Evolutionary conservation across 1,140 invertebrate species (phyloP), one percentile per base, ranked within the genome.

Genomic region (Helicoverpa zea): DNA sequence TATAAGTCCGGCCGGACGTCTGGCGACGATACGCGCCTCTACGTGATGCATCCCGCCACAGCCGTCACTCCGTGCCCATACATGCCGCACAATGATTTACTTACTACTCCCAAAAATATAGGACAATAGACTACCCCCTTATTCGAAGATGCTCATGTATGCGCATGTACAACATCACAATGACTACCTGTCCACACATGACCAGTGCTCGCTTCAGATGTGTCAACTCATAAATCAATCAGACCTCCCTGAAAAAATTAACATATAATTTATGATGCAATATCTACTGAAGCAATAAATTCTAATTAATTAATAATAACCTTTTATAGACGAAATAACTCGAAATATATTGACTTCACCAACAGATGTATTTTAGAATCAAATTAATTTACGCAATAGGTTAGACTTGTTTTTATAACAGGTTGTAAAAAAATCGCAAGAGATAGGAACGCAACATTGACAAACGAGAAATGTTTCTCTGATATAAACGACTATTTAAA

Each of bases 1-100:
- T 88, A 68, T 90, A 86, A 63, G 87, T 88, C 78, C 81, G 43
- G 79, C 88, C 89, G 90, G 91, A 91, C 91, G 90, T 90, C 88
- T 88, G 80, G 66, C 75, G 86, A 84, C 87, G 88, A 54, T 54
- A 54, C 52, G 52, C 68, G 68, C 79, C 76, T 72, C 81, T 84
- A 89, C 90, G 85, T 90, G 88, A 80, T 76, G 77, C 81, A 88
- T 88, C 89, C 88, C 88, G 85, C 79, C 63, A 47, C 59, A 52
- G 61, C 35, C 66, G 47, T 23, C 74, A 59, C 51, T 51, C 49
- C 59, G 58, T 58, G 52, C 51, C 76, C 76, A 70, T 70, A 68
- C 29, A 70, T 47, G 76, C 52, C 43, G 30, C 35, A 79, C 76
- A 68, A 79, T 79, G 76, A 79, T 79, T 79, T 79, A 79, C 63